Base-by-base conservation (phyloP, 2,797 vertebrate genomes). In the Prionace glauca region DNA sequence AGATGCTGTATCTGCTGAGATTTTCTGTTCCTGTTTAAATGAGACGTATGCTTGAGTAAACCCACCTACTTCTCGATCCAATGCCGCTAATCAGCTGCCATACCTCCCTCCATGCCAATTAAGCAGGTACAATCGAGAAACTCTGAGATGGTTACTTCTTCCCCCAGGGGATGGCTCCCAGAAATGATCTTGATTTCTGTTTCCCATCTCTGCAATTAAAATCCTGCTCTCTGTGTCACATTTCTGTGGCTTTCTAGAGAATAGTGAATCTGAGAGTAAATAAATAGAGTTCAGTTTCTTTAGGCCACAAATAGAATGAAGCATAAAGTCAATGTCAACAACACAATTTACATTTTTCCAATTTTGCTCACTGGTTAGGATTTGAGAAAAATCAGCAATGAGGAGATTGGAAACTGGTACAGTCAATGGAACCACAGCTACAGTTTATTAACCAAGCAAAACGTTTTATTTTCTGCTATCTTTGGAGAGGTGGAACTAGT, bases 401-500 rank as follows among this genome's bases (percentile, higher is more conserved):
- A 8, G 22, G 2, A 3, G 22, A 41, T 92, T 11, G 20, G 90
- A n/a, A 18, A 24, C 62, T 41, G 41, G 0, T 62, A n/a, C n/a
- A 92, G 24, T 36, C n/a, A 36, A 12, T 67, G 41, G 3, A 11
- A 20, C 8, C 81, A 41, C 20, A 1, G 18, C 65, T 41, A 41
- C 90, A 69, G 65, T 41, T 90, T n/a, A 65, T n/a, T 29, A 90
- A 90, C 87, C 26, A 90, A 14, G 87, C 87, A 90, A n/a, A 18
- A 62, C 56, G 24, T 65, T 92, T 41, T 92, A n/a, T 45, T n/a
- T 92, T 5, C 16, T 77, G 93, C 71, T 72, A 95, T 95, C 69
- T 95, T 95, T 77, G 71, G 69, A 95, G 93, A 95, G 50, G 71
- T 56, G 93, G 93, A 74, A 92, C 90, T 67, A 92, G 65, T 41